A percentile compares a stretch with the other conserved stretches of the same genome.
Conservation (phyloP, 2,797 vertebrate species). For the Australoheros facetus region DNA sequence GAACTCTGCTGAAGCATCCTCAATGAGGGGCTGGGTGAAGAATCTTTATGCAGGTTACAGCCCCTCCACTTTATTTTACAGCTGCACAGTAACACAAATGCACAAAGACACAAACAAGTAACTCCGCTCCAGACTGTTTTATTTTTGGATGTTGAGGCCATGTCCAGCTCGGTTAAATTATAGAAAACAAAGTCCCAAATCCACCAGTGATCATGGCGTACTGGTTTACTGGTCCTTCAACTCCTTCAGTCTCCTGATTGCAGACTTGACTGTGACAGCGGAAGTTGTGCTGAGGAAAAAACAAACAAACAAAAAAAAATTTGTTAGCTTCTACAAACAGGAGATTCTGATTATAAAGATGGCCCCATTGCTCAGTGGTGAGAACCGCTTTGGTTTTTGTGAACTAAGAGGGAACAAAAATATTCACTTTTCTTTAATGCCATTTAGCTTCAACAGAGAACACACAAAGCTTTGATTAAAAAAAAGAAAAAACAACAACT, state of each 20-base stretch:
- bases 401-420: fast-evolving
- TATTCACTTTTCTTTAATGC: neutral
- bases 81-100: neutral
- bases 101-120: constrained; percentile 55
- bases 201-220: constrained; percentile 45
- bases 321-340: neutral
- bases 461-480: no score
- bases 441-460: neutral
- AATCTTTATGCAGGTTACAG: neutral
- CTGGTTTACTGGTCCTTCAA: constrained; percentile 95
- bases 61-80: fast-evolving
- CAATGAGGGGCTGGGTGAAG: neutral
- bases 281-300: constrained; percentile 89
- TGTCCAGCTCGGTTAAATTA: constrained; percentile 66
- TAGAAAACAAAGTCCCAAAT: constrained; percentile 75
- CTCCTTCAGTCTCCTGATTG: constrained; percentile 98
- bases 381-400: neutral
- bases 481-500: neutral
- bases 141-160: constrained; percentile 67
- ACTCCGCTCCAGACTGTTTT: constrained; percentile 74
- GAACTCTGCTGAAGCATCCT: neutral
- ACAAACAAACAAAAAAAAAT: neutral
- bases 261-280: constrained; percentile 98
- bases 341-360: neutral
- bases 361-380: neutral